Evolutionary conservation across 2,888 invertebrate species (phyloP).

Genomic region (Ptychoptera albimana): DNA sequence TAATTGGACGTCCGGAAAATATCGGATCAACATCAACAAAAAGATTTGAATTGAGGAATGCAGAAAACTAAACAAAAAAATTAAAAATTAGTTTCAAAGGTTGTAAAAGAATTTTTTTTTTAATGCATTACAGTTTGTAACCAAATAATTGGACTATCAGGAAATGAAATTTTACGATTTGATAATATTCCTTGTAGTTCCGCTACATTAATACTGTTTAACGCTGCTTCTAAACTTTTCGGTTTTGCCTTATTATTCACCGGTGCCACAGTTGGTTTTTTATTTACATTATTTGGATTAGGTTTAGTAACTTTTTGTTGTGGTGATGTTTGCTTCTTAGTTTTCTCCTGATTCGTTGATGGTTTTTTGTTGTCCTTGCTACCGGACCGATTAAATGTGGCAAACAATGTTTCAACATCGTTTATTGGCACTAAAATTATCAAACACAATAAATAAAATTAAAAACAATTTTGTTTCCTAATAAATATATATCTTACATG

Average conservation of each 20-base stretch:
- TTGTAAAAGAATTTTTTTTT: constrained; percentile 33
- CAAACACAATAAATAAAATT: constrained; percentile 3
- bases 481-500: constrained; percentile 39
- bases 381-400: constrained; percentile 43
- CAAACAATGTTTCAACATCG: constrained; percentile 49
- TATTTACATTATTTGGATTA: constrained; percentile 7
- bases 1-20: constrained; percentile 20
- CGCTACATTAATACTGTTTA: constrained; percentile 34
- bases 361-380: constrained; percentile 26
- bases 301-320: constrained; percentile 6
- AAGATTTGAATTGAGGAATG: constrained; percentile 20
- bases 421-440: constrained; percentile 48
- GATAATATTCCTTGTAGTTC: constrained; percentile 38
- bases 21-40: constrained; percentile 22
- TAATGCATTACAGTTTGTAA: constrained; percentile 50
- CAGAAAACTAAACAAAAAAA: constrained; percentile 15
- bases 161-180: constrained; percentile 44
- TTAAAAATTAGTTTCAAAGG: background rate
- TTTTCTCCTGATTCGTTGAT: constrained; percentile 1
- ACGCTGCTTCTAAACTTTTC: constrained; percentile 22
- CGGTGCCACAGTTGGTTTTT: constrained; percentile 7
- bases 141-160: constrained; percentile 55
- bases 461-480: background rate
- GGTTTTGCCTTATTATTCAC: constrained; percentile 14
- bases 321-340: constrained; percentile 15